phyloP scores from a whole-genome alignment of 2,888 invertebrate species.

The Eurytoma adleriae region DNA sequence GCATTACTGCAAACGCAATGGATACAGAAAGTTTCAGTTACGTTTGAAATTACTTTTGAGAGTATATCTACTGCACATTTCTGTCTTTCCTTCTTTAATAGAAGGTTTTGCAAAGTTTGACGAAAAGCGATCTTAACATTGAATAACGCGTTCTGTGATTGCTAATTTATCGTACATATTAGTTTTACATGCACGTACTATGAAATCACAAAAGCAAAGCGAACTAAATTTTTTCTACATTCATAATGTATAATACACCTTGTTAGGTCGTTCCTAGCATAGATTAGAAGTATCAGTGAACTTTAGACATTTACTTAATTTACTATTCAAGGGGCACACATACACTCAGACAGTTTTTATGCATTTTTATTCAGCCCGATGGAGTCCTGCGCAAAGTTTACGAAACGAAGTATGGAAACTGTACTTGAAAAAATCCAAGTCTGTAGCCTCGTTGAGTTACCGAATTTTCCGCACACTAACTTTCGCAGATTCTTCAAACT shows the following conservation, averaged over 20 bases:
- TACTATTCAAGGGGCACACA: slow-evolving; percentile 1
- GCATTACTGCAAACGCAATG: too few species aligned
- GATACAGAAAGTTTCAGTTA: too few species aligned
- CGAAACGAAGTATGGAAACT: background rate
- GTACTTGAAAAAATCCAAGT: slow-evolving; percentile 14
- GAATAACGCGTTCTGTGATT: slow-evolving; percentile 40
- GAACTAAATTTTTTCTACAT: slow-evolving; percentile 32
- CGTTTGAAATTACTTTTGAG: too few species aligned
- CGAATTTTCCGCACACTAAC: slow-evolving; percentile 11
- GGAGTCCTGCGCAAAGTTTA: slow-evolving; percentile 4
- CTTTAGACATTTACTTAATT: background rate
- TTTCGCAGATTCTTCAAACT: background rate
- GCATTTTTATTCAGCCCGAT: slow-evolving; percentile 22
- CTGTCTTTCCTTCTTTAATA: slow-evolving; percentile 24
- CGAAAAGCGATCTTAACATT: slow-evolving; percentile 23
- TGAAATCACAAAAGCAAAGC: slow-evolving; percentile 7
- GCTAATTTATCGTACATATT: slow-evolving; percentile 26
- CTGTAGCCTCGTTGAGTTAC: slow-evolving; percentile 39
- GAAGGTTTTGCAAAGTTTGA: slow-evolving; percentile 24
- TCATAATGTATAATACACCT: slow-evolving; percentile 14
- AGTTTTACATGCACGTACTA: slow-evolving; percentile 26
- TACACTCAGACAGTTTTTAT: background rate
- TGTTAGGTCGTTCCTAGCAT: slow-evolving; percentile 26
- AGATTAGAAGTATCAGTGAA: slow-evolving; percentile 5
- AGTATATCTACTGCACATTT: background rate